Evolutionary conservation across 2,888 invertebrate species (phyloP), one percentile per base, ranked within the genome.

Genomic region (Macaria notata): DNA sequence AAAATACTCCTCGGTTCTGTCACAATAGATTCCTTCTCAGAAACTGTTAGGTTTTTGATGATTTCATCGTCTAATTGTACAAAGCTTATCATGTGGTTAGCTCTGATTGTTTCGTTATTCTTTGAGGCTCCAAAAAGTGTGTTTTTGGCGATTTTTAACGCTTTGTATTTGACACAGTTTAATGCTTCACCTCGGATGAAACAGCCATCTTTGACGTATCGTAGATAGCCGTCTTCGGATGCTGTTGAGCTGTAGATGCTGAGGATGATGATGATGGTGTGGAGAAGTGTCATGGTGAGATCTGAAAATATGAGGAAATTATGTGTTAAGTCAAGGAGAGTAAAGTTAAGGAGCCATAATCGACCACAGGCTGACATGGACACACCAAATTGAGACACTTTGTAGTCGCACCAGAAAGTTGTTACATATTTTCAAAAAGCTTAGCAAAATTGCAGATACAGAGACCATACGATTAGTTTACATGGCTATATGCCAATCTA

Each of bases 151-250:
- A 90, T 79, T 78, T 88, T 90, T 1, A 91, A 63, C 0, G 89
- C 91, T 75, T 85, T 87, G 42, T 89, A 91, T 66, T 91, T 91
- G 31, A 91, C 76, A 50, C 91, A 91, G 0, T 85, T 83, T 48
- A 91, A 52, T 0, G 89, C 90, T 68, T 91, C 91, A 0, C 87
- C 85, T 66, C 78, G 71, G 0, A 85, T 46, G 9, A 86, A 84
- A 63, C 91, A 91, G 61, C 83, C 81, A 54, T 91, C 88, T 81
- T 89, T 90, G 39, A 91, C 84, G 59, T 80, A 86, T 3, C 85
- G 72, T 0, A 90, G 70, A 59, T 91, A 91, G 0, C 84, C 86
- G n/a, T 89, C 84, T 73, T 89, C 88, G 4, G 64, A 42, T 3
- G 78, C 60, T 31, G 61, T 56, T 2, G 68, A 71, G 9, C 71